These are phyloP conservation scores for Rutpela maculata DNA, from an alignment of 2,888 invertebrate genomes.

Conservation along the genomic window DNA sequence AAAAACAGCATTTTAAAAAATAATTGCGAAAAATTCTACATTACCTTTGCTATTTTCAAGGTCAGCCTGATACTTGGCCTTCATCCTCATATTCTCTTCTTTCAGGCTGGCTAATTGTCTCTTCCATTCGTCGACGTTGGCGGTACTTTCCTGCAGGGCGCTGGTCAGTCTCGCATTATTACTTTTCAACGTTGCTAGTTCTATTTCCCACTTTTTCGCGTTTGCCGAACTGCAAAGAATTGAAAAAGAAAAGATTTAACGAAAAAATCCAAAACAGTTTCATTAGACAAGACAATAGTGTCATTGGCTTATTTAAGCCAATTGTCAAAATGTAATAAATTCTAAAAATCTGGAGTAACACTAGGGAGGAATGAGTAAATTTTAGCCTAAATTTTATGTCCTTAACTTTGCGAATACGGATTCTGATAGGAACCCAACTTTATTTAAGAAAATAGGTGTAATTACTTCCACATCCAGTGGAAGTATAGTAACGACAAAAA, in stretches of 20 bases:
- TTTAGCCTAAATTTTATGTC: no score
- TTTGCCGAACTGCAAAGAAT: conserved; percentile 88
- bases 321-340: no score
- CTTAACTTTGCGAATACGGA: no score
- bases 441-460: no score
- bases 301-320: no score
- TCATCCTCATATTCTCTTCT: conserved; percentile 91
- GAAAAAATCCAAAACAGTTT: neutral
- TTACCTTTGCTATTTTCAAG: conserved; percentile 82
- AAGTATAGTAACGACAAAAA: no score
- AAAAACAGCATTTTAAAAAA: no score
- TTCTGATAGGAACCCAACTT: no score
- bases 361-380: no score
- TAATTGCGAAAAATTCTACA: neutral
- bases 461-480: no score
- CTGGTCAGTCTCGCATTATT: conserved; percentile 96
- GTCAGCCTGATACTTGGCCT: conserved; percentile 83
- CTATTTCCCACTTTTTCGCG: conserved; percentile 99
- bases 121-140: conserved; percentile 99
- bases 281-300: neutral
- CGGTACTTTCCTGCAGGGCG: conserved; percentile 95
- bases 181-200: conserved; percentile 95
- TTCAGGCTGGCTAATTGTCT: conserved; percentile 94
- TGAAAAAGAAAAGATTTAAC: neutral
- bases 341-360: no score